These are phyloP conservation scores for Vireo griseus DNA, from an alignment of 2,797 vertebrate genomes.

Conservation along the genomic window DNA sequence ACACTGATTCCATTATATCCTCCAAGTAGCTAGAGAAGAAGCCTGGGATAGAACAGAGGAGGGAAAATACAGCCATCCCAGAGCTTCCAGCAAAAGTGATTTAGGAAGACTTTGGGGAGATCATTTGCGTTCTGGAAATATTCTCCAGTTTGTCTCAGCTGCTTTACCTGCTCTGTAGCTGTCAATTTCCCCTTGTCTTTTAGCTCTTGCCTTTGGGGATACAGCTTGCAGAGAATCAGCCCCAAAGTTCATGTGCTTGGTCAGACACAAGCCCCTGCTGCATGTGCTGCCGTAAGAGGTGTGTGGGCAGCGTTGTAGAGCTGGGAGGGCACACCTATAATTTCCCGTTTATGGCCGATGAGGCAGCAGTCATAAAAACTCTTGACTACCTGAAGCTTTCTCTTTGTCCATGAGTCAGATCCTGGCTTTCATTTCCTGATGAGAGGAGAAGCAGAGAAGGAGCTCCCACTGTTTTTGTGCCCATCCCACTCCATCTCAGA, in stretches of 20 bases:
- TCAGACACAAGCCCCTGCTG: neutral
- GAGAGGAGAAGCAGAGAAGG: neutral
- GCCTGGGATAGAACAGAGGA: neutral
- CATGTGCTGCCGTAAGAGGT: accelerated
- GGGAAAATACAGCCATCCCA: neutral
- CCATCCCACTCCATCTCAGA: neutral
- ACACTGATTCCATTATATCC: neutral
- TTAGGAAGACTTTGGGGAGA: neutral
- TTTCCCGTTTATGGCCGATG: accelerated
- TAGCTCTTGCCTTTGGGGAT: neutral
- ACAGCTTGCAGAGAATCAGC: neutral
- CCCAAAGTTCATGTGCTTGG: neutral
- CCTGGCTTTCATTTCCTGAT: neutral
- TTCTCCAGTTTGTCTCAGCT: neutral
- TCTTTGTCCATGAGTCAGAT: neutral
- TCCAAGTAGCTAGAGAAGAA: neutral
- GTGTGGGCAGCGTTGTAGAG: neutral
- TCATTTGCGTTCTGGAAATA: neutral
- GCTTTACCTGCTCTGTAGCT: neutral
- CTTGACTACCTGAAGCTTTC: neutral
- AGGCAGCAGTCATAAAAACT: neutral
- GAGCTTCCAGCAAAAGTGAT: neutral
- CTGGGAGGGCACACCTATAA: neutral
- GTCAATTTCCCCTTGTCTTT: neutral
- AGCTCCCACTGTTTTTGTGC: neutral